phyloP scores from a whole-genome alignment of 1,140 invertebrate species.

The Caenorhabditis latens region DNA sequence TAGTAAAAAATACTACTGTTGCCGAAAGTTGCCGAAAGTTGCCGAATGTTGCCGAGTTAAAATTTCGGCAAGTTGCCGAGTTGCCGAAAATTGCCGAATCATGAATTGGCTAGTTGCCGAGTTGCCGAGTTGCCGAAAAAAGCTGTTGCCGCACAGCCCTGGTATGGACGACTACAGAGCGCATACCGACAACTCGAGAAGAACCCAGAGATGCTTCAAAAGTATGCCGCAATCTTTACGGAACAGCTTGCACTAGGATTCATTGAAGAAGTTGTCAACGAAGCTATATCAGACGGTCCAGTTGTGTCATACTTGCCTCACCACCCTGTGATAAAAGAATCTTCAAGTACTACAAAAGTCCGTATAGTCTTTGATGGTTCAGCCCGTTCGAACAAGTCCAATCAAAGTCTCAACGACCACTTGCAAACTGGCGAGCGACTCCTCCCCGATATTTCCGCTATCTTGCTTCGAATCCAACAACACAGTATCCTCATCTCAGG shows the following conservation, averaged over 20 bases:
- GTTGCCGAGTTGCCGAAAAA: too few species aligned
- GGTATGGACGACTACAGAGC: neutral
- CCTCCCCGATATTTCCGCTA: neutral
- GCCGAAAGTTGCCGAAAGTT: too few species aligned
- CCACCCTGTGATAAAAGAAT: neutral
- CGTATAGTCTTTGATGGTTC: slow-evolving; percentile 4
- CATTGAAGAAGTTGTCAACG: neutral
- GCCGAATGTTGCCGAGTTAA: too few species aligned
- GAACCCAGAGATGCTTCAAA: neutral
- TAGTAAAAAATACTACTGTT: too few species aligned
- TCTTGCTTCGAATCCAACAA: neutral
- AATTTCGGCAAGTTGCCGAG: too few species aligned
- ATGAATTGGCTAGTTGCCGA: too few species aligned
- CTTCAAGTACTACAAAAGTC: neutral
- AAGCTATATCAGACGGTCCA: neutral
- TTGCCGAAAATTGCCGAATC: too few species aligned
- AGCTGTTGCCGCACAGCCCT: too few species aligned
- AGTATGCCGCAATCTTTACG: neutral
- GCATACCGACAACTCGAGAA: neutral
- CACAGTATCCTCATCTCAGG: neutral
- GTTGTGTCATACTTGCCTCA: neutral
- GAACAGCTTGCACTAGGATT: neutral
- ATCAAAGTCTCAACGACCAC: neutral
- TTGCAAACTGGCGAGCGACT: neutral
- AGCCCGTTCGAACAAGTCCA: neutral